Conservation (phyloP, 2,797 vertebrate genomes). For the Denticeps clupeoides region DNA sequence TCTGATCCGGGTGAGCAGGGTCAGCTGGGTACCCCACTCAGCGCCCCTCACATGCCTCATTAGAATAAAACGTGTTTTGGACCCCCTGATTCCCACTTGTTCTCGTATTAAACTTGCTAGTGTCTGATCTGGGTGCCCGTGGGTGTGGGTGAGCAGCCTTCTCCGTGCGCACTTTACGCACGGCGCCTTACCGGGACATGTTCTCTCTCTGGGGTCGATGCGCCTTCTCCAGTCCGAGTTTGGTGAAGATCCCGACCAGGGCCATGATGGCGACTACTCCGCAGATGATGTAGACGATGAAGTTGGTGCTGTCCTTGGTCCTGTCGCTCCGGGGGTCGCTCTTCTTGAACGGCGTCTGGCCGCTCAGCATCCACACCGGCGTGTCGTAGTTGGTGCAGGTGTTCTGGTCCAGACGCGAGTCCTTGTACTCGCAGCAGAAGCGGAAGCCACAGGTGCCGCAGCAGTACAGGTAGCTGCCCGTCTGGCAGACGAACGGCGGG, state of each 20-base stretch:
- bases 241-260: slow-evolving; percentile 96
- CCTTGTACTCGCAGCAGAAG: slow-evolving; percentile 90
- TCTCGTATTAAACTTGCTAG: too few species aligned
- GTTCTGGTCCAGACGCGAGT: slow-evolving; percentile 84
- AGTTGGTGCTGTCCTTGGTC: slow-evolving; percentile 95
- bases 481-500: slow-evolving; percentile 88
- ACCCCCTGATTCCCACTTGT: too few species aligned
- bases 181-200: slow-evolving; percentile 79
- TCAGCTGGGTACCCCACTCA: too few species aligned
- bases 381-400: slow-evolving; percentile 92
- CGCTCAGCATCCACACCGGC: slow-evolving; percentile 83
- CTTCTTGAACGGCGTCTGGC: slow-evolving; percentile 80
- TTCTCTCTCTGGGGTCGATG: slow-evolving; percentile 93
- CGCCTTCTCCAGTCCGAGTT: slow-evolving; percentile 89
- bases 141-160: too few species aligned
- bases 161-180: background rate
- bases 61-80: too few species aligned
- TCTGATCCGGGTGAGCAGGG: too few species aligned
- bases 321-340: slow-evolving; percentile 76
- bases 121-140: too few species aligned
- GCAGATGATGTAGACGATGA: slow-evolving; percentile 96
- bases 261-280: slow-evolving; percentile 98
- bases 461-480: slow-evolving; percentile 88
- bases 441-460: slow-evolving; percentile 99
- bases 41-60: too few species aligned